Base-by-base conservation (phyloP, 92 coral and sea anemone genomes). In the Phenganax subtilis region DNA sequence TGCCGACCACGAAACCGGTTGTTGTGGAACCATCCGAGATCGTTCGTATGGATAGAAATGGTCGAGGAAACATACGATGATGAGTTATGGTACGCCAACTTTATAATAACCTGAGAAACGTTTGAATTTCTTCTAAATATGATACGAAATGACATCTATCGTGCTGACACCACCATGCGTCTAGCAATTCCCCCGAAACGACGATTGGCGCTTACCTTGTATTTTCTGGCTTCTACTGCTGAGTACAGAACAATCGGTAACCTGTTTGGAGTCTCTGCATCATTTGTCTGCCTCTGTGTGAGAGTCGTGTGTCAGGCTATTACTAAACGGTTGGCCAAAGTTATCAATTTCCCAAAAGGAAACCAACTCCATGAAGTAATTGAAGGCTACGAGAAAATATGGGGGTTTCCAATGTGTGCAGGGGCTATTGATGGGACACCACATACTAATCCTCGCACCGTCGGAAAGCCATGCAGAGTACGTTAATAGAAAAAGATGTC, bases 91-190 rank as follows among this genome's bases (percentile, higher is more conserved):
- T 66, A 70, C 69, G 71, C 77, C 72, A 84, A 84, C 60, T 77
- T 81, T 71, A 51, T 78, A 56, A 16, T 81, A 16, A 54, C 56
- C 54, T 70, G 47, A 57, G 79, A 27, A 20, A 53, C 76, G 47
- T 81, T 81, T 29, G 52, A 20, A 16, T 56, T 16, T 71, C n/a
- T 70, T 28, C 55, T 71, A 51, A 54, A 81, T n/a, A 62, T 12
- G 57, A 71, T 82, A 51, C 37, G 31, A 14, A n/a, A 16, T 9
- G 79, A 57, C 55, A 85, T 88, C 30, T 56, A 80, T 61, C 78
- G 67, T 29, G 81, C 82, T 66, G 91, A 88, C 80, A 85, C 91
- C 51, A 51, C 59, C 8, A 86, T 82, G 83, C 72, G 88, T 30
- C 79, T 71, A 56, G 87, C 89, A 74, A 31, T 86, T 71, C 68